Percentiles rank a stretch among this genome's conserved stretches.
phyloP scores from a whole-genome alignment of 2,888 invertebrate species.

The Dascillus cervinus region DNA sequence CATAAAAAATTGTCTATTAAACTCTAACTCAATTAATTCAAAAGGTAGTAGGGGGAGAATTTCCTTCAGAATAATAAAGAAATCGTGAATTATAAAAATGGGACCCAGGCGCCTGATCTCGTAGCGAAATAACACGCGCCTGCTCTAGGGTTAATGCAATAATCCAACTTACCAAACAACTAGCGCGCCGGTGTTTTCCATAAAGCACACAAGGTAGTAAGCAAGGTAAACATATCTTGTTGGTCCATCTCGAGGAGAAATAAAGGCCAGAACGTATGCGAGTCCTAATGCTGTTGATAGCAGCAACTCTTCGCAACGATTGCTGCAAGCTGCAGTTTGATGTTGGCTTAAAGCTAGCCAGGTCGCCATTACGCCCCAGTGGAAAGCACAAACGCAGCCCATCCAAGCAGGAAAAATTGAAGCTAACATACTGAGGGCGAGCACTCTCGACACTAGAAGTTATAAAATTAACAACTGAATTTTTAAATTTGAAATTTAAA shows the following conservation, averaged over 20 bases:
- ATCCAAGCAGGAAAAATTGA: constrained; percentile 46
- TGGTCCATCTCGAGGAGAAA: constrained; percentile 53
- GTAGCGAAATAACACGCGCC: too few relatives aligned
- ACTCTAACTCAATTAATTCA: too few relatives aligned
- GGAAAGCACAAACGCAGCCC: constrained; percentile 43
- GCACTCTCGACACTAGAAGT: constrained; percentile 43
- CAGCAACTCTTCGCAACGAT: constrained; percentile 41
- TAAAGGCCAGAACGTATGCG: constrained; percentile 53
- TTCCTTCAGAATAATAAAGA: too few relatives aligned
- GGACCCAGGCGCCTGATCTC: too few relatives aligned
- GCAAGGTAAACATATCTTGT: constrained; percentile 47
- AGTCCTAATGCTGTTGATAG: constrained; percentile 49
- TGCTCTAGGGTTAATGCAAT: too few relatives aligned
- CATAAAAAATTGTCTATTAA: too few relatives aligned
- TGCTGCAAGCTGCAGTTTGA: constrained; percentile 41
- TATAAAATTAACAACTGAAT: constrained; percentile 1
- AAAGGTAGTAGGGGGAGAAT: too few relatives aligned
- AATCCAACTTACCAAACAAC: constrained; percentile 44
- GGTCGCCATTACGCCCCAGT: constrained; percentile 50
- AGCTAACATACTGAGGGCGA: constrained; percentile 50
- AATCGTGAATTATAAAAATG: too few relatives aligned
- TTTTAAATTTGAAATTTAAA: not conserved
- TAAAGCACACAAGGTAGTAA: constrained; percentile 44
- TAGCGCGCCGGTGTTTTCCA: constrained; percentile 44
- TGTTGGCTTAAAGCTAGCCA: constrained; percentile 47